Percentiles rank a stretch among this genome's conserved stretches.
phyloP scores from a whole-genome alignment of 1,140 invertebrate species.

The Plectus sambesii region DNA sequence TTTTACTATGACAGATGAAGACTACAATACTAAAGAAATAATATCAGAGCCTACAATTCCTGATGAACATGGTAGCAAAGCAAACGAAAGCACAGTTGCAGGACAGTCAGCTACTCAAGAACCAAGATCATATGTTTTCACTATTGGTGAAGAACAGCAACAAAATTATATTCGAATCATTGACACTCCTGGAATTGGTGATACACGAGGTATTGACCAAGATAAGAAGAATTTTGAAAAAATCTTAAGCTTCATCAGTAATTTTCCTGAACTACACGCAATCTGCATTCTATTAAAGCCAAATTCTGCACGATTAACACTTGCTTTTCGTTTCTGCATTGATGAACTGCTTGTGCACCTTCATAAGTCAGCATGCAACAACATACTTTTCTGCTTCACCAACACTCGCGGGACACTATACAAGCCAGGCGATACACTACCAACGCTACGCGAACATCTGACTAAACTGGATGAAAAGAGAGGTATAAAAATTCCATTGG shows the following conservation, averaged over 20 bases:
- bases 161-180: too few relatives aligned
- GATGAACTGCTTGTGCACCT: conserved; percentile 27
- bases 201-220: conserved; percentile 30
- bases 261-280: conserved; percentile 29
- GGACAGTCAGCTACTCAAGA: conserved; percentile 4
- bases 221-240: conserved; percentile 36
- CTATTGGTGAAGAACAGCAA: too few relatives aligned
- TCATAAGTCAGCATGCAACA: conserved; percentile 28
- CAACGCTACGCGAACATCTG: conserved; percentile 11
- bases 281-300: conserved; percentile 28
- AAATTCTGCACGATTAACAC: conserved; percentile 15
- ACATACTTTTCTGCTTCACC: conserved; percentile 36
- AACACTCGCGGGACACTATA: conserved; percentile 14
- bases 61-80: not conserved
- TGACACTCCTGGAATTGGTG: conserved; percentile 43
- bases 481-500: conserved; percentile 10
- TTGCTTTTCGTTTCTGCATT: conserved; percentile 26
- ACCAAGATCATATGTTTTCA: not conserved
- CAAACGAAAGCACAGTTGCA: not conserved
- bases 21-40: conserved; percentile 1
- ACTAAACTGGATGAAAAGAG: conserved; percentile 3
- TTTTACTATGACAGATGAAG: conserved; percentile 12
- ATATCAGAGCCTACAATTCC: conserved; percentile 4
- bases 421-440: conserved; percentile 15
- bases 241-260: conserved; percentile 24